Evolutionary conservation across 2,113 vertebrate species (phyloP).

Genomic region (Dinomys branickii): DNA sequence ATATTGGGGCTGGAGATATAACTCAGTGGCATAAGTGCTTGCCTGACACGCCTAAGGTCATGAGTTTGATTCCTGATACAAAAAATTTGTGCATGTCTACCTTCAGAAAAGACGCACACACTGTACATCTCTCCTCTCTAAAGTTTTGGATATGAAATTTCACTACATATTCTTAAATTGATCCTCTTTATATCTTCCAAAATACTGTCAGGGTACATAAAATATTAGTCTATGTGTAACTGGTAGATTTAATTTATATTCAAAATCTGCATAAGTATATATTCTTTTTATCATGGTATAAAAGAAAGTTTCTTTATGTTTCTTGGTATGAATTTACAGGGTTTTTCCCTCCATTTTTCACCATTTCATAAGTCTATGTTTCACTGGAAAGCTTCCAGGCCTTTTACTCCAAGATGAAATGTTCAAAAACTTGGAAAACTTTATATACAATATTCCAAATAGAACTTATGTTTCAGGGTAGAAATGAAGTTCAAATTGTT

Average conservation of each 20-base stretch:
- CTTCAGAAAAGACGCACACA: not conserved
- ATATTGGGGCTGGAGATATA: no score
- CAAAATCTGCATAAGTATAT: not conserved
- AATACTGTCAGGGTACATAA: not conserved
- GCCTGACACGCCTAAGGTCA: no score
- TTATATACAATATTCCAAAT: not conserved
- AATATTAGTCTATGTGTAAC: not conserved
- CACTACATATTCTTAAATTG: not conserved
- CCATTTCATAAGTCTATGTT: not conserved
- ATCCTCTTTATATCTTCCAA: not conserved
- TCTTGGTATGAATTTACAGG: not conserved
- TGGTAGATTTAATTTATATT: constrained; percentile 30
- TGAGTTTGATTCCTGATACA: no score
- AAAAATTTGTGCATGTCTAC: not conserved
- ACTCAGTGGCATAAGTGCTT: no score
- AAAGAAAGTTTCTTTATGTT: not conserved
- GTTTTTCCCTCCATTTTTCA: not conserved
- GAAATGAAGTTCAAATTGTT: not conserved
- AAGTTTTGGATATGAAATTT: not conserved
- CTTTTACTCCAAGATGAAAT: not conserved
- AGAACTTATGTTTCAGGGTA: not conserved
- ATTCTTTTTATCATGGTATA: not conserved
- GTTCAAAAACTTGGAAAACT: not conserved
- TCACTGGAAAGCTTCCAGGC: not conserved
- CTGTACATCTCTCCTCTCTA: not conserved